These are phyloP conservation scores for Strigamia transsilvanica DNA, from an alignment of 2,888 invertebrate genomes.

Conservation along the genomic window DNA sequence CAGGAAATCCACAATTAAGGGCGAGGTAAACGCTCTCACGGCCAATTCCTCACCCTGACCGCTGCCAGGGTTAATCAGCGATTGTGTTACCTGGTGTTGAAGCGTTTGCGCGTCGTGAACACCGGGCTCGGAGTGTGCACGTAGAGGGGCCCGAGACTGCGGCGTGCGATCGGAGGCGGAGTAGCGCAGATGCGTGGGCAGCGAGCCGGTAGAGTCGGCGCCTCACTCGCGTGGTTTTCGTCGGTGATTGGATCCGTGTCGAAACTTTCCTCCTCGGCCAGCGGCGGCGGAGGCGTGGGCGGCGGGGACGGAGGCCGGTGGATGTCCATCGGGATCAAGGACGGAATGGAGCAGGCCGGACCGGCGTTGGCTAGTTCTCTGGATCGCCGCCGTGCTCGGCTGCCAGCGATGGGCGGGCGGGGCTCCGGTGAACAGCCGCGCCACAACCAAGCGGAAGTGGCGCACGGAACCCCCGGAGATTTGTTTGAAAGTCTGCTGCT, in stretches of 20 bases:
- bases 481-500: constrained; percentile 4
- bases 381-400: constrained; percentile 13
- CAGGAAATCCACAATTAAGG: not conserved
- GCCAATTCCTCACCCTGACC: not conserved
- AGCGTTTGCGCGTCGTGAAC: not conserved
- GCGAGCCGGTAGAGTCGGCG: constrained; percentile 72
- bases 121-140: not conserved
- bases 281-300: constrained; percentile 46
- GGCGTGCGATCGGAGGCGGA: constrained; percentile 63
- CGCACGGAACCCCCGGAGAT: constrained; percentile 24
- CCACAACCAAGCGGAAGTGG: constrained; percentile 41
- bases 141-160: constrained; percentile 52
- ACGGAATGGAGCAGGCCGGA: not conserved
- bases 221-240: not conserved
- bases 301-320: constrained; percentile 35
- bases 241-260: not conserved
- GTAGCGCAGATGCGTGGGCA: constrained; percentile 76
- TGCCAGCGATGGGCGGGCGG: constrained; percentile 8
- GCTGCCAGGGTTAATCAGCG: not conserved
- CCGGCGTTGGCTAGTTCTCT: not conserved
- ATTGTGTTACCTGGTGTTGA: not conserved
- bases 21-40: not conserved
- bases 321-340: constrained; percentile 19
- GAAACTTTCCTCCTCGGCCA: constrained; percentile 9
- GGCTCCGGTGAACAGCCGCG: constrained; percentile 5